These are phyloP conservation scores for Hirundo rustica DNA, from an alignment of 2,797 vertebrate species.

Conservation along the genomic window DNA sequence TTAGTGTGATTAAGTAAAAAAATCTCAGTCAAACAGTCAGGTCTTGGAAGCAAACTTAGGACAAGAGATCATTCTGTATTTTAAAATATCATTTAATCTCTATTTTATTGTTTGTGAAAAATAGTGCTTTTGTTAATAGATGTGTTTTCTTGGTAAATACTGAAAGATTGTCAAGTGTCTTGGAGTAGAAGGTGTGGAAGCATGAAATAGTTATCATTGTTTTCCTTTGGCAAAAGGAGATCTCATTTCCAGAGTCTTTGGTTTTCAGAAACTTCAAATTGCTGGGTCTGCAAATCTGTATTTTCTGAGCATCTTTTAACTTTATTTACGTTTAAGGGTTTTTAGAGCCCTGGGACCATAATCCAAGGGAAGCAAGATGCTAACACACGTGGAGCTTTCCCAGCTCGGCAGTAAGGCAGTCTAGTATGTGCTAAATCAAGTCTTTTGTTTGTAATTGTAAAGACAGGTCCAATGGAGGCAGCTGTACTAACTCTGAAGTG, in stretches of 20 bases:
- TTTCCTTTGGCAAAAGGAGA: neutral
- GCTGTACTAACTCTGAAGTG: constrained; percentile 2
- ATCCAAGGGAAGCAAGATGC: constrained; percentile 3
- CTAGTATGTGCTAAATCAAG: constrained; percentile 28
- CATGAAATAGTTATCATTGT: neutral
- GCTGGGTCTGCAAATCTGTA: neutral
- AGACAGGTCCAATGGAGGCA: constrained; percentile 29
- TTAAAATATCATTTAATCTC: neutral
- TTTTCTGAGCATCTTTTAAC: constrained; percentile 20
- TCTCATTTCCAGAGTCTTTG: neutral
- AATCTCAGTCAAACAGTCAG: neutral
- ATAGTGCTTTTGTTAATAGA: neutral
- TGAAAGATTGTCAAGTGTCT: neutral
- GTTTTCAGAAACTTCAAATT: neutral
- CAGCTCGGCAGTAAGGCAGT: neutral
- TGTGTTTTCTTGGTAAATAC: neutral
- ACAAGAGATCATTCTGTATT: neutral
- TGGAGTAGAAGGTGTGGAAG: neutral
- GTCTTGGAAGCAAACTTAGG: neutral
- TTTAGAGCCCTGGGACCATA: neutral
- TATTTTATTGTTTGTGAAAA: neutral
- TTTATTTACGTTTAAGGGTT: constrained; percentile 22
- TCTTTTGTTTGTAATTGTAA: constrained; percentile 32
- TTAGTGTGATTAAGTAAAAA: neutral
- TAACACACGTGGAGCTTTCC: neutral